phyloP scores from a whole-genome alignment of 1,140 invertebrate species.

The Temnothorax nylanderi region DNA sequence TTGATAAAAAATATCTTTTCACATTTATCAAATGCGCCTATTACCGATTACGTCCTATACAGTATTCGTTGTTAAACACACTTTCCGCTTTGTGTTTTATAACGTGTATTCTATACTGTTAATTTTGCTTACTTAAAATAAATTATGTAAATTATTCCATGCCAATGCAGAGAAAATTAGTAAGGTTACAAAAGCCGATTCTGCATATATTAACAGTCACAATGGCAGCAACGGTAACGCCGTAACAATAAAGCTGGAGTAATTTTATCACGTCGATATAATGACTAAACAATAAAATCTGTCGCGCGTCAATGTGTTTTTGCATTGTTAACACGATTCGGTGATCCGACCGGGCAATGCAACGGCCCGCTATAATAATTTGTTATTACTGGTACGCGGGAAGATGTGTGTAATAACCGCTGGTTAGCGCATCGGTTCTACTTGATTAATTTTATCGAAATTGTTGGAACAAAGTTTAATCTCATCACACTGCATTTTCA shows the following conservation, averaged over 20 bases:
- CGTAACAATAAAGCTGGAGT: not conserved
- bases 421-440: not conserved
- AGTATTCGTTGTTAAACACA: not conserved
- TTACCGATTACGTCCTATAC: not conserved
- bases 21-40: not conserved
- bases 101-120: not conserved
- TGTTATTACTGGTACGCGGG: not conserved
- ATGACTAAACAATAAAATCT: constrained; percentile 19
- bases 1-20: not conserved
- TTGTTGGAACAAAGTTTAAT: not conserved
- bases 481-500: constrained; percentile 2
- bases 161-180: not conserved
- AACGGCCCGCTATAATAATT: not conserved
- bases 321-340: not conserved
- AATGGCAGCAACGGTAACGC: not conserved
- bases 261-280: constrained; percentile 7
- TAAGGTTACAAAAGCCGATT: not conserved
- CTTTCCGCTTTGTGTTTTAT: not conserved
- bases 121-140: not conserved
- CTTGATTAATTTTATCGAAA: constrained; percentile 42
- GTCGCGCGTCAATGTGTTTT: not conserved
- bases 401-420: constrained; percentile 29
- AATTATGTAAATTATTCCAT: not conserved
- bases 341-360: not conserved
- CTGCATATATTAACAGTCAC: not conserved